Evolutionary conservation across 2,797 vertebrate species (phyloP), one percentile per base, ranked within the genome.

Genomic region (Lates japonicus): DNA sequence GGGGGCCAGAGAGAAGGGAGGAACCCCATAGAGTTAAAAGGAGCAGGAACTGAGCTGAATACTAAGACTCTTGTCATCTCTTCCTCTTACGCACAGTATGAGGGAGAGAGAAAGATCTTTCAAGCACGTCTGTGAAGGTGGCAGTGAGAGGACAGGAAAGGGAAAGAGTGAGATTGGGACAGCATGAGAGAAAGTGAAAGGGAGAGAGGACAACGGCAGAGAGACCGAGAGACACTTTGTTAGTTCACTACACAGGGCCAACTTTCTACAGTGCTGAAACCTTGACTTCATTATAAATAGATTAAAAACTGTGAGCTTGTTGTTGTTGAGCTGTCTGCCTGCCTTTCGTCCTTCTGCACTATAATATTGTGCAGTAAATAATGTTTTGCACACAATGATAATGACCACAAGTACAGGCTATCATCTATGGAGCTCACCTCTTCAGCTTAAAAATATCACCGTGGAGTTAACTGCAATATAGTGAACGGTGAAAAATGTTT

Each of bases 21-120:
- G 51, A 83, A 81, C 80, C 87, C 76, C 58, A 65, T 61, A 11
- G 87, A 89, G 88, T 89, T 90, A 52, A 87, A 88, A 87, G 83
- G 52, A 68, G 20, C 42, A 70, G 66, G 31, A 75, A 69, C 52
- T 86, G 83, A 84, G 63, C 74, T 74, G 90, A 90, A 90, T 89
- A 78, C 84, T 73, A 81, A 90, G 74, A 67, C 19, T 81, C 63
- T 64, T 81, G 83, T 89, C 80, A 64, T 84, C 67, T 83, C 9
- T 62, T 52, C 71, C 54, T 48, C 57, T 79, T 70, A 52, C 11
- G 11, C 82, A 60, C 81, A 76, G 71, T 72, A 19, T 73, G 73
- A 71, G 70, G 70, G 65, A 52, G 54, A 54, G 52, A 19, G 64
- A 61, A 35, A 57, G 55, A 63, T 67, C 65, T 66, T 87, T 82